These are phyloP conservation scores for Caiman crocodilus DNA, from an alignment of 2,797 vertebrate genomes.

Conservation along the genomic window DNA sequence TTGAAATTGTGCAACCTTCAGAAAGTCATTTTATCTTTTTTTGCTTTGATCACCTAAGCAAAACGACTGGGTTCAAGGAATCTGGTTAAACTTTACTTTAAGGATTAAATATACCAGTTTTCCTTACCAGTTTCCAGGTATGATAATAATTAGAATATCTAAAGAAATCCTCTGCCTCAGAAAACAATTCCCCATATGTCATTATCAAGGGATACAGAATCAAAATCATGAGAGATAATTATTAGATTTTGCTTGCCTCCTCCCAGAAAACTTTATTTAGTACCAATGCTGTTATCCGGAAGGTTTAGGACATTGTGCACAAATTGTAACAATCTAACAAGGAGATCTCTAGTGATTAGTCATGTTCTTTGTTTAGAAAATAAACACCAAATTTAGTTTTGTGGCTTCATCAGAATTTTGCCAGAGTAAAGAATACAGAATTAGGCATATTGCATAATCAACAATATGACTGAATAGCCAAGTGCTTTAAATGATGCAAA, in stretches of 20 bases:
- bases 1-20: background rate
- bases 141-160: background rate
- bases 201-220: background rate
- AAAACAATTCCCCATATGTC: background rate
- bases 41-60: background rate
- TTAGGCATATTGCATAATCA: background rate
- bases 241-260: background rate
- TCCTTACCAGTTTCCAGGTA: background rate
- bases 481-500: background rate
- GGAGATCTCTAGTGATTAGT: background rate
- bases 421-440: background rate
- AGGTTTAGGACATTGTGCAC: background rate
- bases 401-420: background rate
- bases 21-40: background rate
- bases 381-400: background rate
- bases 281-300: background rate
- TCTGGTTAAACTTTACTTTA: background rate
- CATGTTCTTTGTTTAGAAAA: constrained; percentile 8
- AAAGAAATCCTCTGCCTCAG: background rate
- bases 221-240: background rate
- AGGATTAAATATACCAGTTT: background rate
- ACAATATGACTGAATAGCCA: background rate
- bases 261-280: background rate
- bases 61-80: background rate
- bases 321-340: background rate